phyloP scores from a whole-genome alignment of 1,140 invertebrate genomes.

The Trichonephila inaurata region DNA sequence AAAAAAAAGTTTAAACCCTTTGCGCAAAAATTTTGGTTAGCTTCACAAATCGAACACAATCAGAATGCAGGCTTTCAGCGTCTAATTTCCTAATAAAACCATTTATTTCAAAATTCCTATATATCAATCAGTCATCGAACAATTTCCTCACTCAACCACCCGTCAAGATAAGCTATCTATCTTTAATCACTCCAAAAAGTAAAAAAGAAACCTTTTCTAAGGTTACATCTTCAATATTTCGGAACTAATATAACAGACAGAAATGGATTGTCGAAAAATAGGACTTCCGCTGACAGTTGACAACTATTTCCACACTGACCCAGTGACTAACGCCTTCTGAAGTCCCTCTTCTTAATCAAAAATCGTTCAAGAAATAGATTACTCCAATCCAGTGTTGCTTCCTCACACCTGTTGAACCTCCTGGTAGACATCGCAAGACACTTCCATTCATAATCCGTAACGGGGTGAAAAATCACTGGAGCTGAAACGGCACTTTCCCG shows the following conservation, averaged over 20 bases:
- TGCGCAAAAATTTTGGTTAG: too few species aligned
- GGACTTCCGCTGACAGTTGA: neutral
- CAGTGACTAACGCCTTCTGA: neutral
- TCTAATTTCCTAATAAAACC: too few species aligned
- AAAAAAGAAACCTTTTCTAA: neutral
- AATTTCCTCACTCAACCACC: neutral
- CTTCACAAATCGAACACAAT: too few species aligned
- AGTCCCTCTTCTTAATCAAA: neutral
- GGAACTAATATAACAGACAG: neutral
- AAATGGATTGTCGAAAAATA: neutral
- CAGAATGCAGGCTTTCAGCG: too few species aligned
- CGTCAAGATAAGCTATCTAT: neutral
- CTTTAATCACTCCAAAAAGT: neutral
- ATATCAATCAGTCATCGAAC: too few species aligned
- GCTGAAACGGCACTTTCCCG: neutral
- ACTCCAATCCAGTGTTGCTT: neutral
- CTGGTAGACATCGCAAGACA: neutral
- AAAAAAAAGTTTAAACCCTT: too few species aligned
- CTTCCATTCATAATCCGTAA: neutral
- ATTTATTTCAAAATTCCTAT: too few species aligned
- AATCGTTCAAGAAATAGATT: neutral
- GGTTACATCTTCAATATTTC: neutral
- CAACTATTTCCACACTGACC: neutral
- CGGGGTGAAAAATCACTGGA: neutral
- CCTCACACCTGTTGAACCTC: slow-evolving; percentile 7